Percentiles rank a stretch among this genome's conserved stretches.
phyloP scores from a whole-genome alignment of 2,113 vertebrate species.

The Zapornia atra region DNA sequence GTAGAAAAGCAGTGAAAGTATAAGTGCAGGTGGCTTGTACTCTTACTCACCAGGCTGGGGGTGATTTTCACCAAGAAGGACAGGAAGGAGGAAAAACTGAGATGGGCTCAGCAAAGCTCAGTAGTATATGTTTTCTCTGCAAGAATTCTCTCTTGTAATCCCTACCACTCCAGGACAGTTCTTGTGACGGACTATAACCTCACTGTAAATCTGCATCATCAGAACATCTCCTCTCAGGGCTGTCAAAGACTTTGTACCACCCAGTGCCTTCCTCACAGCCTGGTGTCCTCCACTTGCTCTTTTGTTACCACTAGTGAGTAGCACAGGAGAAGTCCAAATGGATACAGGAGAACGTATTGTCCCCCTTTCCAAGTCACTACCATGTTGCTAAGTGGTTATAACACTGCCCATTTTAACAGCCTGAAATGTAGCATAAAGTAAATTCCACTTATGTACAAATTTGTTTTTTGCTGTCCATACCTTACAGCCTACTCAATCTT shows the following conservation, averaged over 20 bases:
- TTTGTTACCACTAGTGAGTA: background rate
- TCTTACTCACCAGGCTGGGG: background rate
- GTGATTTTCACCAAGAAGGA: background rate
- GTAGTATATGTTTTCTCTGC: background rate
- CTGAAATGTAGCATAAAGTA: background rate
- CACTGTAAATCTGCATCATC: background rate
- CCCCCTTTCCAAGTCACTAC: background rate
- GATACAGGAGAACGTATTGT: background rate
- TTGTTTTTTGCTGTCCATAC: background rate
- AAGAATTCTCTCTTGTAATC: background rate
- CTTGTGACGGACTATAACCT: background rate
- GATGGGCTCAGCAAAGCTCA: background rate
- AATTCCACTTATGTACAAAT: background rate
- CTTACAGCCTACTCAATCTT: background rate
- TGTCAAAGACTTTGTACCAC: background rate
- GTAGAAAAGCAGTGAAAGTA: background rate
- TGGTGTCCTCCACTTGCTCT: background rate
- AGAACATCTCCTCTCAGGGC: background rate
- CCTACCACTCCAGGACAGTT: background rate
- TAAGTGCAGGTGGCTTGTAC: background rate
- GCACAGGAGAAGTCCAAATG: background rate
- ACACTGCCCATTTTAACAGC: background rate
- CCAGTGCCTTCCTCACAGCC: background rate
- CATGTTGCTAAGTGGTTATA: background rate
- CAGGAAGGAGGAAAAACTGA: background rate